Evolutionary conservation across 2,113 vertebrate genomes (phyloP), one percentile per base, ranked within the genome.

Genomic region (Corythaeola cristata): DNA sequence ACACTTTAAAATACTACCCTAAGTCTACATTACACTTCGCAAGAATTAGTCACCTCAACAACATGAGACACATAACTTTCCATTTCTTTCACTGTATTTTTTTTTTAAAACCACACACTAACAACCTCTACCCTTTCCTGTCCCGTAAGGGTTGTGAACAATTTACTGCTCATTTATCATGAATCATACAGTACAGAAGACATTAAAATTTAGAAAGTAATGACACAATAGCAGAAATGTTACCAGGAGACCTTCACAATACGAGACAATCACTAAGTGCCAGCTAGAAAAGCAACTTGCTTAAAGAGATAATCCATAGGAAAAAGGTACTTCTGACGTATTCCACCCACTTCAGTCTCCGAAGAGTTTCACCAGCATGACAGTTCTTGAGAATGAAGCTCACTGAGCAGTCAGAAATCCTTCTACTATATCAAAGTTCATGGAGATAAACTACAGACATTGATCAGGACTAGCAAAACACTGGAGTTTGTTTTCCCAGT

Each of bases 31-130:
- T 55, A 41, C 44, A 41, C 62, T 89, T 85, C 47, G 74, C 77
- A 93, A 71, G 88, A 94, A 76, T 86, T 92, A 84, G 83, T 94
- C 90, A 95, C 76, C 35, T 89, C 83, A 89, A 62, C 85, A 85
- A 87, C 44, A 63, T 19, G 32, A 93, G 49, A 68, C 64, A 59
- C 12, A 16, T n/a, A 88, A 92, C 56, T 72, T 94, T 56, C 73
- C 22, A 41, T 75, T 94, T 78, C 52, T 93, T 87, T 33, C 79
- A 55, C 28, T 30, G 23, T 14, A 3, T 26, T 68, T 83, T 55
- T 41, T 68, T 85, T 91, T 58, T 50, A 64, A 45, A 86, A 62
- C 60, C 91, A 69, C 69, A 89, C 33, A 72, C 73, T 75, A 85
- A 90, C 35, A 81, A 79, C 49, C 66, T 82, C 87, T 87, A 75